Evolutionary conservation across 1,140 invertebrate species (phyloP).

Genomic region (Aphidius ervi): DNA sequence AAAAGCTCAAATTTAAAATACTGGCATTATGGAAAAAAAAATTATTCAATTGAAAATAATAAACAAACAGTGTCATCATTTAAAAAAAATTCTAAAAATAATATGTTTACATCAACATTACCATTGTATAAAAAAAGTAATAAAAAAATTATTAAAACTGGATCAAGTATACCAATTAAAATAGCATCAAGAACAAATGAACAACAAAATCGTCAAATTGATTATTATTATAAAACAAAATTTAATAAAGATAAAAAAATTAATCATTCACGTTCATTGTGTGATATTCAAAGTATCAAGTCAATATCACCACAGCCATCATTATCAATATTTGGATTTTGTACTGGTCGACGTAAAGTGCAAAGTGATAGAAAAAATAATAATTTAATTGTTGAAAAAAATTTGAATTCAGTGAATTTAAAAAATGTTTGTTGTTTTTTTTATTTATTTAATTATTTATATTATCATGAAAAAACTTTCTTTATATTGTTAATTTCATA

Average conservation of each 20-base stretch:
- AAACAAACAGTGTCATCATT: too few species aligned
- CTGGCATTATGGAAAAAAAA: background rate
- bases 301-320: constrained; percentile 28
- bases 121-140: constrained; percentile 36
- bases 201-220: constrained; percentile 18
- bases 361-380: constrained; percentile 12
- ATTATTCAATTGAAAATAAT: background rate
- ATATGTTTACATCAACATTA: constrained; percentile 27
- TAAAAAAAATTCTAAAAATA: constrained; percentile 15
- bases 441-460: too few species aligned
- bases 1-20: background rate
- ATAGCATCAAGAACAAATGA: constrained; percentile 24
- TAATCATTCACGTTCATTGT: constrained; percentile 29
- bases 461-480: background rate
- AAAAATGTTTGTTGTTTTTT: too few species aligned
- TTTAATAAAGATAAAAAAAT: constrained; percentile 32
- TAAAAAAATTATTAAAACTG: constrained; percentile 32
- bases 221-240: constrained; percentile 6
- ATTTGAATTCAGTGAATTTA: too few species aligned
- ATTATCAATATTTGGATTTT: constrained; percentile 48
- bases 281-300: constrained; percentile 28
- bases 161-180: constrained; percentile 32
- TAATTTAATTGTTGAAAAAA: constrained; percentile 1
- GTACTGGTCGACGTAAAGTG: constrained; percentile 40
- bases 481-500: background rate